phyloP scores from a whole-genome alignment of 2,113 vertebrate species.

The Antechinus flavipes region DNA sequence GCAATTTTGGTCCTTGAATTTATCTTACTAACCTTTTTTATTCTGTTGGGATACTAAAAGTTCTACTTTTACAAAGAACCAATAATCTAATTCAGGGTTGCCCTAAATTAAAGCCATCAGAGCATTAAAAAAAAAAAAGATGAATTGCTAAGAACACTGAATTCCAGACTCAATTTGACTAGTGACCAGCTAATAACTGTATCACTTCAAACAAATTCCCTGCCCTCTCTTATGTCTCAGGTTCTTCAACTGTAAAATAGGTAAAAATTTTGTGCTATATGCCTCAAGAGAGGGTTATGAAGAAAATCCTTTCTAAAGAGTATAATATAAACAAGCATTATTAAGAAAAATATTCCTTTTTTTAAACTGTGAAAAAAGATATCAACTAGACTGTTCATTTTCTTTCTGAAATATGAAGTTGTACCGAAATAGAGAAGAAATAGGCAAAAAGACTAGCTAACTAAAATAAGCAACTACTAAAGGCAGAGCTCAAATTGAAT shows the following conservation, averaged over 20 bases:
- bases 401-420: not conserved
- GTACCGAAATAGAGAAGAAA: not conserved
- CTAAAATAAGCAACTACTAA: slow-evolving; percentile 9
- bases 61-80: not conserved
- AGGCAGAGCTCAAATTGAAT: slow-evolving; percentile 15
- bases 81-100: too few species aligned
- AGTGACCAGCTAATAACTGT: not conserved
- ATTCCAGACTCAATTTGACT: not conserved
- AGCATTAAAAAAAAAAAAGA: not conserved
- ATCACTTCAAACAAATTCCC: not conserved
- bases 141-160: not conserved
- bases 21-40: slow-evolving; percentile 3
- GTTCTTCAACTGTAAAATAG: not conserved
- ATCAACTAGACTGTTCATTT: not conserved
- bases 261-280: not conserved
- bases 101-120: not conserved
- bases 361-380: not conserved
- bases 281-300: not conserved
- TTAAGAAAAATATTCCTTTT: not conserved
- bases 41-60: not conserved
- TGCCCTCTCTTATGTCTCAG: not conserved
- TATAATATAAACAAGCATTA: not conserved
- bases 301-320: not conserved
- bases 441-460: slow-evolving; percentile 1
- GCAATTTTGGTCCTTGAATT: not conserved